phyloP scores from a whole-genome alignment of 2,888 invertebrate genomes.

The Tipula unca region DNA sequence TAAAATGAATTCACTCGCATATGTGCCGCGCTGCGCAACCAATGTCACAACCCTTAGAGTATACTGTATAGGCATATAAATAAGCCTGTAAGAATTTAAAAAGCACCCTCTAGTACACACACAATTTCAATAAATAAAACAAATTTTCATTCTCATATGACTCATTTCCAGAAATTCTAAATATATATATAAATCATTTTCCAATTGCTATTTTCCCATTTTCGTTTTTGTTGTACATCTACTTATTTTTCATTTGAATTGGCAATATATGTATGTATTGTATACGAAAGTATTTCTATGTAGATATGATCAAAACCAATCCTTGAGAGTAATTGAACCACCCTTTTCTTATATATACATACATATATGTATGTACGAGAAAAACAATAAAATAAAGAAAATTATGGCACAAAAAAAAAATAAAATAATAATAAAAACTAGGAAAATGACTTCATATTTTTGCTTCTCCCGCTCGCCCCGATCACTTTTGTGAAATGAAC shows the following conservation, averaged over 20 bases:
- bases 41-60: neutral
- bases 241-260: neutral
- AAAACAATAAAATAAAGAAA: neutral
- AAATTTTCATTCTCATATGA: neutral
- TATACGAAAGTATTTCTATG: neutral
- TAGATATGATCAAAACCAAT: neutral
- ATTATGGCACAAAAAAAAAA: neutral
- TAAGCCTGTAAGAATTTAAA: neutral
- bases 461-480: neutral
- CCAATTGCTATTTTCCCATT: neutral
- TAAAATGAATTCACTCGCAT: neutral
- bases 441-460: neutral
- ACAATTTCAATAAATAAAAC: neutral
- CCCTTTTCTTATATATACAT: neutral
- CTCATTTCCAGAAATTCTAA: neutral
- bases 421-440: neutral
- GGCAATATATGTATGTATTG: neutral
- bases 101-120: neutral
- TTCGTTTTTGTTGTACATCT: neutral
- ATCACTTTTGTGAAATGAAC: neutral
- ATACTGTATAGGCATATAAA: neutral
- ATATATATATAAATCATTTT: constrained; percentile 14
- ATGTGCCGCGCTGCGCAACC: neutral
- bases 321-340: neutral
- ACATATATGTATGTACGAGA: neutral